Evolutionary conservation across 2,113 vertebrate genomes (phyloP).

Genomic region (Ursus arctos): DNA sequence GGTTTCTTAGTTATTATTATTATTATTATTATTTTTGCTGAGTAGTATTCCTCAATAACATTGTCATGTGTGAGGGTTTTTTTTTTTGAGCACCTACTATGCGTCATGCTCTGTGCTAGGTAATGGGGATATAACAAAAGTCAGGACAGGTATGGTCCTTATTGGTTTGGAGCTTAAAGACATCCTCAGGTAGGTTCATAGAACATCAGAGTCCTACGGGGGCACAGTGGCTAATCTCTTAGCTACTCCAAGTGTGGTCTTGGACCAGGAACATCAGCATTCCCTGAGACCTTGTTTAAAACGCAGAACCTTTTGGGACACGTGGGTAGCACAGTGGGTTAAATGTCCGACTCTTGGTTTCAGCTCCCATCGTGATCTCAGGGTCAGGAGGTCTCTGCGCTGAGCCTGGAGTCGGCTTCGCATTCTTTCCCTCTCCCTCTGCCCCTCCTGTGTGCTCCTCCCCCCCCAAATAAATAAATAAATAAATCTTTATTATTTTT

Average conservation of each 20-base stretch:
- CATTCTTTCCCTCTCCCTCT: neutral
- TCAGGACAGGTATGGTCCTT: neutral
- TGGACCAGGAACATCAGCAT: no score
- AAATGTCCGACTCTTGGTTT: neutral
- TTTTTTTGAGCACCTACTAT: neutral
- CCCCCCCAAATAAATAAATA: no score
- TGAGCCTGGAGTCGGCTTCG: neutral
- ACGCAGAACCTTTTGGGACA: neutral
- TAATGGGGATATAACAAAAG: neutral
- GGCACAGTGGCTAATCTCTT: neutral
- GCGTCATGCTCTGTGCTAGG: neutral
- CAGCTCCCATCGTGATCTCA: neutral
- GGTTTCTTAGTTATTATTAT: neutral
- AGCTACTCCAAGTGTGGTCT: neutral
- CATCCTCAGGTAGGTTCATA: neutral
- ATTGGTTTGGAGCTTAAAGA: neutral
- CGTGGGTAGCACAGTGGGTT: neutral
- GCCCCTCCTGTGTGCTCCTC: neutral
- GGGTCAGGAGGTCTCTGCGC: neutral
- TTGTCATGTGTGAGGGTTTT: neutral
- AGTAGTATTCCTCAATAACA: neutral
- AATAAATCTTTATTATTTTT: no score
- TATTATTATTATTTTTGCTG: neutral
- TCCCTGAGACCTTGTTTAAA: neutral
- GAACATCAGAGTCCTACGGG: neutral